Evolutionary conservation across 2,113 vertebrate genomes (phyloP).

Genomic region (Coreoperca whiteheadi): DNA sequence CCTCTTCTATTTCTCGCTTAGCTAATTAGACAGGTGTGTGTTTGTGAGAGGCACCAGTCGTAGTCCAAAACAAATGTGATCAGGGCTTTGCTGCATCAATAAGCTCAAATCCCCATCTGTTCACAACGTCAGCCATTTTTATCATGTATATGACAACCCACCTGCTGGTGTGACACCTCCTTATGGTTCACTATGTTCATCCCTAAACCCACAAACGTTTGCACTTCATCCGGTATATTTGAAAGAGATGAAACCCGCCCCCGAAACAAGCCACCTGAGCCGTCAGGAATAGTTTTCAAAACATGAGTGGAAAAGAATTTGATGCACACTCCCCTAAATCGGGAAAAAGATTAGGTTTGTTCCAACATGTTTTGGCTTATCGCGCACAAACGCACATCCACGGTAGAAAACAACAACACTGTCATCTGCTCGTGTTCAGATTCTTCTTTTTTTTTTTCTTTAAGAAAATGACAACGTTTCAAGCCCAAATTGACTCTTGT

Average conservation of each 20-base stretch:
- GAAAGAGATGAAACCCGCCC: not conserved
- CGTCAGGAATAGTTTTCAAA: not conserved
- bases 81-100: constrained; percentile 60
- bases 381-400: no score
- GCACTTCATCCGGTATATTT: not conserved
- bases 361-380: not conserved
- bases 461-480: no score
- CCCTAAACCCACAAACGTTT: not conserved
- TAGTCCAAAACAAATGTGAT: constrained; percentile 55
- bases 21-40: constrained; percentile 61
- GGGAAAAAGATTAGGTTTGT: not conserved
- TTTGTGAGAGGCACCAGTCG: constrained; percentile 5
- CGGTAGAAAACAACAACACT: no score
- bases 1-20: constrained; percentile 2
- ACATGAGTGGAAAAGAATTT: not conserved
- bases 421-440: no score
- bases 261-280: not conserved
- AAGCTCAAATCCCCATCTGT: constrained; percentile 67
- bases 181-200: constrained; percentile 18
- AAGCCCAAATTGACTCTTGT: no score
- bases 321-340: not conserved
- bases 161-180: constrained; percentile 14
- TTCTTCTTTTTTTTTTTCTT: no score
- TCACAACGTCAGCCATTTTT: constrained; percentile 45
- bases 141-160: constrained; percentile 22